Base-by-base conservation (phyloP, 1,140 invertebrate species). In the Drosophila funebris region DNA sequence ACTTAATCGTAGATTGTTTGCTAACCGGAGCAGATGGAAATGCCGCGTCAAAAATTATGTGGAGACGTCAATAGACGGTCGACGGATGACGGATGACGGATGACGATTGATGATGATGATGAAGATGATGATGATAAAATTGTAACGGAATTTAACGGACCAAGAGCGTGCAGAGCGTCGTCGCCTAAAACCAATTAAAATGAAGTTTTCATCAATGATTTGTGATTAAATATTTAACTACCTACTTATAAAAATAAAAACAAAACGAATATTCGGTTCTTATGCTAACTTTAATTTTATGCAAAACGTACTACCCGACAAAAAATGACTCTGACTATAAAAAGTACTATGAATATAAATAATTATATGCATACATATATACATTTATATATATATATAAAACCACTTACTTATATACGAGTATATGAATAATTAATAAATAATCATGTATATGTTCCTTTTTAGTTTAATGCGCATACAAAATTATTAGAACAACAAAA, bases 131-230 rank as follows among this genome's bases (percentile, higher is more conserved):
- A 83, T 76, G 73, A 76, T 73, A 75, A 71, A 76, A 87, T 78
- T 83, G 75, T 76, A 87, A 88, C 75, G 78, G 78, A 87, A 87
- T 87, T 87, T 89, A 87, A 87, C 82, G 83, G 83, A 87, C 83
- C 83, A 87, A 87, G 83, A 88, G 84, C 83, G 83, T 87, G 82
- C 78, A 87, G 82, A 87, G 82, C 78, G 82, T 78, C 82, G 72
- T 88, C 83, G 83, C 83, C 83, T 76, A 88, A 88, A 85, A 73
- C 83, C 78, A 83, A 87, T 74, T 89, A 77, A 76, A 84, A 73
- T 77, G 75, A 78, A 81, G 88, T 90, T 90, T 90, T 88, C 80
- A 90, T 90, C 88, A 90, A 90, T 90, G 88, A 90, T 90, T 90
- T 90, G 88, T 90, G 88, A 90, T 90, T 90, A 73, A 89, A 84